Evolutionary conservation across 2,797 vertebrate genomes (phyloP).

Genomic region (Pseudomugil tenellus): DNA sequence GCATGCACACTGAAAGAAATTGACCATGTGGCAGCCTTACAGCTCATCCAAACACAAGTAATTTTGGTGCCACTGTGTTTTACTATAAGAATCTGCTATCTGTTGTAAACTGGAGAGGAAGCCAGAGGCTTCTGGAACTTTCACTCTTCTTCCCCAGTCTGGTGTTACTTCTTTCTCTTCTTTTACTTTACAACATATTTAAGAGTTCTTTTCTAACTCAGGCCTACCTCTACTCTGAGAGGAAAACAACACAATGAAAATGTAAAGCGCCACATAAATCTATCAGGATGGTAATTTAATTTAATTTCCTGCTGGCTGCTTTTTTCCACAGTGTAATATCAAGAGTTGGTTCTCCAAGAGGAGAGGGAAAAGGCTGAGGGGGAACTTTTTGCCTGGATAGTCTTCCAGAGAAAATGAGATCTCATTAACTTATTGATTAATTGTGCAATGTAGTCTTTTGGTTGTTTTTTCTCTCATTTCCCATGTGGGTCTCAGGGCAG

Average conservation of each 20-base stretch:
- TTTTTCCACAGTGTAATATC: slow-evolving; percentile 78
- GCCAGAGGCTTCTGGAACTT: slow-evolving; percentile 54
- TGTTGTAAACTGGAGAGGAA: slow-evolving; percentile 58
- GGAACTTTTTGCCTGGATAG: slow-evolving; percentile 75
- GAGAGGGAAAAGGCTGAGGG: slow-evolving; percentile 60
- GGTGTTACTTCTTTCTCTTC: slow-evolving; percentile 37
- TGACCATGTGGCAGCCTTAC: slow-evolving; percentile 57
- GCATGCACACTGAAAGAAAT: slow-evolving; percentile 39
- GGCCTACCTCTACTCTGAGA: slow-evolving; percentile 60
- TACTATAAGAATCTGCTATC: slow-evolving; percentile 56
- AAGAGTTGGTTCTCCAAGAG: slow-evolving; percentile 61
- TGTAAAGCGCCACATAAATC: slow-evolving; percentile 84
- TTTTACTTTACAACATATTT: slow-evolving; percentile 70
- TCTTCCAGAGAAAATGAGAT: slow-evolving; percentile 81
- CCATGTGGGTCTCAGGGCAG: slow-evolving; percentile 66
- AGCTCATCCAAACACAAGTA: slow-evolving; percentile 60
- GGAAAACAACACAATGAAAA: slow-evolving; percentile 83
- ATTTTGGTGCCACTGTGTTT: slow-evolving; percentile 48
- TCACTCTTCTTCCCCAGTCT: slow-evolving; percentile 28
- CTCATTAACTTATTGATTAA: slow-evolving; percentile 87
- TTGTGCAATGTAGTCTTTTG: slow-evolving; percentile 81
- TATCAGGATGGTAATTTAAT: slow-evolving; percentile 84
- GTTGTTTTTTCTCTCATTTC: slow-evolving; percentile 69
- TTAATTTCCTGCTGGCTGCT: slow-evolving; percentile 83
- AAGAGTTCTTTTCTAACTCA: slow-evolving; percentile 59